phyloP scores from a whole-genome alignment of 2,113 vertebrate species.

The Cyanoliseus patagonus region DNA sequence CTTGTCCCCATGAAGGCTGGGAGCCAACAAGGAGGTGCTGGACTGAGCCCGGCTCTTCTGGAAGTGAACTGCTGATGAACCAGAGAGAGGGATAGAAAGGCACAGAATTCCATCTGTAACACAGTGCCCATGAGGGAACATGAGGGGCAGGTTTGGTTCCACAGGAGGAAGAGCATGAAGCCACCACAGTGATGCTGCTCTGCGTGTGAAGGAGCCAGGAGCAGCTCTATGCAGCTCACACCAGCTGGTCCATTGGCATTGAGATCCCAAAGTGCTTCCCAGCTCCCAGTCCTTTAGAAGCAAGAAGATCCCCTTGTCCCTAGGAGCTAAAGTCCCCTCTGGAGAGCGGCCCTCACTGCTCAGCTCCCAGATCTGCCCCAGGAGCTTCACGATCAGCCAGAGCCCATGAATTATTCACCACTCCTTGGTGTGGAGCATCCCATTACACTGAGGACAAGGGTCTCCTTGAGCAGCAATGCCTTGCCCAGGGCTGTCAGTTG shows the following conservation, averaged over 20 bases:
- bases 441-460: background rate
- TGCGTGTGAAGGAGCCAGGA: rapidly evolving
- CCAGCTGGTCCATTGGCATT: background rate
- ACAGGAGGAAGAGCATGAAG: background rate
- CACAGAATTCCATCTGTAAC: background rate
- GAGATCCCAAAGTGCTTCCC: background rate
- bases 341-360: rapidly evolving
- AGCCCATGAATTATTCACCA: background rate
- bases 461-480: slow-evolving; percentile 26
- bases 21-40: rapidly evolving
- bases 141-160: rapidly evolving
- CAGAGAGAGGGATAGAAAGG: background rate
- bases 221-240: rapidly evolving
- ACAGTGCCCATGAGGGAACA: rapidly evolving
- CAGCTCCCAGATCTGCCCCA: background rate
- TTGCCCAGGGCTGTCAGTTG: background rate
- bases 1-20: background rate
- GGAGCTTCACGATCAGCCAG: background rate
- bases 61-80: background rate
- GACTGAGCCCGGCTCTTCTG: background rate
- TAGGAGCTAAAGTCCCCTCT: rapidly evolving
- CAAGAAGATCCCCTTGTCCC: background rate
- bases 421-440: background rate
- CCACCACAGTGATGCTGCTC: rapidly evolving
- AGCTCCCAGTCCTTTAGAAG: background rate